These are phyloP conservation scores for Apus apus DNA, from an alignment of 2,113 vertebrate genomes.

Conservation along the genomic window DNA sequence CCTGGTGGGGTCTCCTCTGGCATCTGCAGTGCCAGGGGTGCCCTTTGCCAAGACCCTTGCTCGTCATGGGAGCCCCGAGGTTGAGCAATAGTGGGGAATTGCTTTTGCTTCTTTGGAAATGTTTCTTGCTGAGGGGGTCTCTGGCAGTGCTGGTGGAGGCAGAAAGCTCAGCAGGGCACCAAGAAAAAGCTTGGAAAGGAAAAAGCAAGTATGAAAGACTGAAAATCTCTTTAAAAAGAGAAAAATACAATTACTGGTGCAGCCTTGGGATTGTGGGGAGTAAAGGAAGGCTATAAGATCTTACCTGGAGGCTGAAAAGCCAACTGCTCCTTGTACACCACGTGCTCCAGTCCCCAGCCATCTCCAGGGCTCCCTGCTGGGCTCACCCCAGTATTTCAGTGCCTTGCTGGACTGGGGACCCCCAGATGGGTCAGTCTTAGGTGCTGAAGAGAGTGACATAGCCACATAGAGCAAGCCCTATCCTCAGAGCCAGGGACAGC, in stretches of 20 bases:
- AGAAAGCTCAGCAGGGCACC: not conserved
- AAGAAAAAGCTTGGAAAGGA: not conserved
- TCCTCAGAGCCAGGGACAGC: not conserved
- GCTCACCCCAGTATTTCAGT: not conserved
- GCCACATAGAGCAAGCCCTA: not conserved
- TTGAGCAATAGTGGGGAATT: not conserved
- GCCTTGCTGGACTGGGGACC: not conserved
- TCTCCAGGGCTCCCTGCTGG: accelerated
- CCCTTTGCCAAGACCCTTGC: not conserved
- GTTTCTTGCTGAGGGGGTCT: not conserved
- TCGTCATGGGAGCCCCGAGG: not conserved
- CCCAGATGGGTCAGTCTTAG: accelerated
- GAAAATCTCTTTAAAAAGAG: not conserved
- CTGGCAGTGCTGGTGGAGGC: not conserved
- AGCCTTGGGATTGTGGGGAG: not conserved
- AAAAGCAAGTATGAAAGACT: not conserved
- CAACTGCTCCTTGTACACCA: accelerated
- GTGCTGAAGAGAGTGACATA: not conserved
- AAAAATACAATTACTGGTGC: not conserved
- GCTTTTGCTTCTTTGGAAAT: not conserved
- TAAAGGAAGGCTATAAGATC: not conserved
- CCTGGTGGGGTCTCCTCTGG: not conserved
- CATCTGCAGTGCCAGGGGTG: accelerated
- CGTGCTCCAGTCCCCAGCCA: accelerated
- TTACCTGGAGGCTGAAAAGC: not conserved